phyloP scores from a whole-genome alignment of 2,888 invertebrate genomes.

The Apodemia mormo region DNA sequence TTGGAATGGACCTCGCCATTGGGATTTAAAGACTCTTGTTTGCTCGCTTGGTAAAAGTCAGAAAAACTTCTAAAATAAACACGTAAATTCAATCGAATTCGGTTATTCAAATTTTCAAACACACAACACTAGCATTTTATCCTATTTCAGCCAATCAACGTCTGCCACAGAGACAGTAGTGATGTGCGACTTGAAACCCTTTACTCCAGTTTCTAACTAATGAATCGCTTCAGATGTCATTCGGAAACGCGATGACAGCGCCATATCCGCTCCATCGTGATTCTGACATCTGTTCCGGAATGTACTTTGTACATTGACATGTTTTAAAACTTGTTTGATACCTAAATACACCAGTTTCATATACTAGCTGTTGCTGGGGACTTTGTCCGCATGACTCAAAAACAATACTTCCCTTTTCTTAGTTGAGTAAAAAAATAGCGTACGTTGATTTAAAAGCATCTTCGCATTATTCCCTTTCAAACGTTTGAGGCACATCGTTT shows the following conservation, averaged over 20 bases:
- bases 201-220: constrained; percentile 34
- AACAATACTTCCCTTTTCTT: no score
- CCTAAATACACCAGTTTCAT: not conserved
- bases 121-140: not conserved
- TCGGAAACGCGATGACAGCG: constrained; percentile 37
- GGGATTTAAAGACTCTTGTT: no score
- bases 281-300: constrained; percentile 19
- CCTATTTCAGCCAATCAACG: constrained; percentile 22
- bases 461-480: no score
- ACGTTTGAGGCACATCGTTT: no score
- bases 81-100: not conserved
- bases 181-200: constrained; percentile 33
- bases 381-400: no score
- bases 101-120: not conserved
- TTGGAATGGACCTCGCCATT: no score
- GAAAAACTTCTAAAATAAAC: not conserved
- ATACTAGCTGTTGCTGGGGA: no score
- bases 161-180: constrained; percentile 26
- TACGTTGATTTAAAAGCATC: no score
- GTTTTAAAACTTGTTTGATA: not conserved
- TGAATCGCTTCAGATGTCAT: constrained; percentile 32
- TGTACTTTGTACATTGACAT: constrained; percentile 10
- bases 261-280: constrained; percentile 33
- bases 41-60: no score
- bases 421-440: no score